These are phyloP conservation scores for Amphipyra tragopoginis DNA, from an alignment of 2,888 invertebrate genomes.

Conservation along the genomic window DNA sequence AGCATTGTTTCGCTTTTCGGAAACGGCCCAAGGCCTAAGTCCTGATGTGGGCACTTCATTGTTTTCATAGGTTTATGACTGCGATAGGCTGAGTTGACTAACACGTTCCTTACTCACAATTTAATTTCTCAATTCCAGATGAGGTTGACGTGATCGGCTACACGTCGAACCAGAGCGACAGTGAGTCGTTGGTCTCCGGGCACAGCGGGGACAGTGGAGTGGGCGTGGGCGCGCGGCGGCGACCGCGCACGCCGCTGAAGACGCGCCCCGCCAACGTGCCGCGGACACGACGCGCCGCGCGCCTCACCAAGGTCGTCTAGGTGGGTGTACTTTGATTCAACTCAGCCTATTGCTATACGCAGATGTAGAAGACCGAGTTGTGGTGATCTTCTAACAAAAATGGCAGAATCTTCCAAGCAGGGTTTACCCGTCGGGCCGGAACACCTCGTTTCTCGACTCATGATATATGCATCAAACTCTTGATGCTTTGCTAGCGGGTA, in stretches of 20 bases:
- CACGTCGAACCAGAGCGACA: conserved; percentile 95
- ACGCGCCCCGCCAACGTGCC: conserved; percentile 54
- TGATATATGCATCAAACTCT: no score
- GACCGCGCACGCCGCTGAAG: conserved; percentile 83
- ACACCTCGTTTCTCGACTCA: no score
- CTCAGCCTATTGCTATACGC: no score
- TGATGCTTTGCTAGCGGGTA: no score
- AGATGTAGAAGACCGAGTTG: no score
- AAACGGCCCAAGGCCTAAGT: neutral
- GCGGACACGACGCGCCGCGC: conserved; percentile 58
- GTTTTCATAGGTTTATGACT: no score
- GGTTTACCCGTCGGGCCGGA: no score
- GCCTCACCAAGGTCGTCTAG: conserved; percentile 78
- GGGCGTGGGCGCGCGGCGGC: conserved; percentile 89
- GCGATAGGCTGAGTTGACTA: neutral
- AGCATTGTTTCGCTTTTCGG: neutral
- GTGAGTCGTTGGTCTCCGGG: conserved; percentile 95
- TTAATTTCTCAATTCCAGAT: conserved; percentile 88
- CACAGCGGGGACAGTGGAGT: conserved; percentile 93
- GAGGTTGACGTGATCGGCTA: conserved; percentile 96
- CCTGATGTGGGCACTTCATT: no score
- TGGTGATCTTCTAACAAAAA: no score
- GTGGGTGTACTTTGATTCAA: conserved; percentile 55
- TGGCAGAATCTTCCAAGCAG: no score
- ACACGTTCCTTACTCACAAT: conserved; percentile 3